A percentile compares a stretch with the other conserved stretches of the same genome.
Conservation (phyloP, 92 coral and sea anemone genomes). For the Hydrozoanthus gracilis region DNA sequence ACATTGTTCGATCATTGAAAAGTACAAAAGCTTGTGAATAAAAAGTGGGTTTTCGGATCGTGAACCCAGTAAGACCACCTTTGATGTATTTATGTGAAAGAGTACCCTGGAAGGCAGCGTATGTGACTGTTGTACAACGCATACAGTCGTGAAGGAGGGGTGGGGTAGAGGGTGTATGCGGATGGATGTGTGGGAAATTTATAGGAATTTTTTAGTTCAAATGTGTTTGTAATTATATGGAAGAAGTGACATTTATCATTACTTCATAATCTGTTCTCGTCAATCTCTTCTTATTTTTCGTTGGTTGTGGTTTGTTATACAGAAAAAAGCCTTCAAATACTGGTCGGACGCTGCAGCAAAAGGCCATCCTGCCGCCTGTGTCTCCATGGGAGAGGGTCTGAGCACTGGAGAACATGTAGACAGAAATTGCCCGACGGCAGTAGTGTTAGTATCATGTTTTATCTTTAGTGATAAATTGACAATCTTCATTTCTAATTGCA, state of each 20-base stretch:
- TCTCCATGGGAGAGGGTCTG: slow-evolving; percentile 88
- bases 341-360: slow-evolving; percentile 87
- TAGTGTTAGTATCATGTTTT: slow-evolving; percentile 68
- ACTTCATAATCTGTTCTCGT: not conserved
- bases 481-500: not conserved
- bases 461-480: not conserved
- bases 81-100: no score
- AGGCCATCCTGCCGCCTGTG: slow-evolving; percentile 93
- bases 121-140: no score
- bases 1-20: no score
- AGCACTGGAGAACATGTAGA: slow-evolving; percentile 77
- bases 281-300: not conserved
- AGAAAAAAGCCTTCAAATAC: slow-evolving; percentile 79
- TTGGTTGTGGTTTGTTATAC: not conserved
- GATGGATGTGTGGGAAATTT: no score
- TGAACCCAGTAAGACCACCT: no score
- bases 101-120: no score
- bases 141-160: no score
- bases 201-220: no score
- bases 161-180: no score
- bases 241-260: not conserved
- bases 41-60: no score
- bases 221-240: no score
- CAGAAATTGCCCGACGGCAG: slow-evolving; percentile 74
- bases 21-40: no score